These are phyloP conservation scores for Zaprionus vittiger DNA, from an alignment of 1,140 invertebrate species.

Conservation along the genomic window DNA sequence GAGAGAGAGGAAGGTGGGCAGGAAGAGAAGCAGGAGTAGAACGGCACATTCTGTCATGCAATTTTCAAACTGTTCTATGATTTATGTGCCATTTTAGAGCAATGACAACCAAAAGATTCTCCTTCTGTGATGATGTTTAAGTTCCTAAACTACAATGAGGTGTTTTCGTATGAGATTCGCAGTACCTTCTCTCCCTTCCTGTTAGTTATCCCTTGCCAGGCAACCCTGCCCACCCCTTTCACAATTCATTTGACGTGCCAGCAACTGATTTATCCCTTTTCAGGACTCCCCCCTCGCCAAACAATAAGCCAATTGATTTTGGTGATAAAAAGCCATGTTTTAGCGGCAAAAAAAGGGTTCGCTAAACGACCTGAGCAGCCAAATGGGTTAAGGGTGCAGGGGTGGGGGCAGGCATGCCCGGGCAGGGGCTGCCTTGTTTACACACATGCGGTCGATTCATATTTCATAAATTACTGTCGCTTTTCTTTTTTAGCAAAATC, in stretches of 20 bases:
- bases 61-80: constrained; percentile 65
- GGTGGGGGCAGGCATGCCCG: constrained; percentile 32
- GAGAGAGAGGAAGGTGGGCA: too few species aligned
- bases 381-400: constrained; percentile 24
- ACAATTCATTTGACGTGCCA: constrained; percentile 45
- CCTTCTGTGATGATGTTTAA: constrained; percentile 2
- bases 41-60: constrained; percentile 71
- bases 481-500: constrained; percentile 53
- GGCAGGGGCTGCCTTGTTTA: constrained; percentile 51
- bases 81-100: constrained; percentile 75
- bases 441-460: constrained; percentile 82
- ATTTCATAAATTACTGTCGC: constrained; percentile 66
- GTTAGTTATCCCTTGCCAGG: not conserved
- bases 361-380: constrained; percentile 43
- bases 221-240: not conserved
- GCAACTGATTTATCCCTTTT: constrained; percentile 71
- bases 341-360: constrained; percentile 64
- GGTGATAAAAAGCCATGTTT: constrained; percentile 81
- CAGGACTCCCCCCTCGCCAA: constrained; percentile 35
- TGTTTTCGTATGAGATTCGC: constrained; percentile 1
- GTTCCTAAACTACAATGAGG: not conserved
- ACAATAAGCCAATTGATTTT: constrained; percentile 82
- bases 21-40: constrained; percentile 15
- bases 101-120: constrained; percentile 53
- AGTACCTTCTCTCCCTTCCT: not conserved